Base-by-base conservation (phyloP, 2,888 invertebrate species). In the Pollenia amentaria region DNA sequence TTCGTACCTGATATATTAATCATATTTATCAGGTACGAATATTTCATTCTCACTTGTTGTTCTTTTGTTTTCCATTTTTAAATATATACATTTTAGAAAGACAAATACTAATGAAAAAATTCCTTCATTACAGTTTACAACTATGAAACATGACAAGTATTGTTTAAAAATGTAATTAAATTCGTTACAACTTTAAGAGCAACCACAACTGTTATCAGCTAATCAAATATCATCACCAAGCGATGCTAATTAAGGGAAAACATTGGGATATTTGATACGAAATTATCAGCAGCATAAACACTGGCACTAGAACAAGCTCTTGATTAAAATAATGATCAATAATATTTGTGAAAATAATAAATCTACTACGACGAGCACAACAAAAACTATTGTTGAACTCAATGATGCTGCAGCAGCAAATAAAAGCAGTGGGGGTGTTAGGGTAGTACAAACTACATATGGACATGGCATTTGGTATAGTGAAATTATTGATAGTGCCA, bases 391-490 rank as follows among this genome's bases (percentile, higher is more conserved):
- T 38, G 60, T n/a, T 40, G 29, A 53, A 14, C 14, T 3, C 14
- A 46, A 16, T 51, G 53, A 64, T 60, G 72, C 42, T 65, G 46
- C 21, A 72, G 18, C 16, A 38, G n/a, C 42, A 10, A 78, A 67
- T 51, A 57, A 75, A n/a, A 60, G 42, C 48, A 76, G 60, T 11
- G 48, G 18, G 53, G 75, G 11, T 75, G 57, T 29, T 29, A 29
- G 44, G 53, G 29, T 48, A 21, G 12, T 72, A 7, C 77, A 70
- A 70, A 79, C 75, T 81, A 78, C 81, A 70, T 84, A 82, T 76
- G 73, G 57, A 51, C 67, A 84, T 60, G 87, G 82, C 69, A 85
- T 82, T 42, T 85, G 84, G 85, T 81, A 82, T 46, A 73, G 65
- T 44, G 77, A 87, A 57, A 83, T 79, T 53, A 65, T 80, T 76